Evolutionary conservation across 2,888 invertebrate genomes (phyloP).

Genomic region (Campaea margaritaria): DNA sequence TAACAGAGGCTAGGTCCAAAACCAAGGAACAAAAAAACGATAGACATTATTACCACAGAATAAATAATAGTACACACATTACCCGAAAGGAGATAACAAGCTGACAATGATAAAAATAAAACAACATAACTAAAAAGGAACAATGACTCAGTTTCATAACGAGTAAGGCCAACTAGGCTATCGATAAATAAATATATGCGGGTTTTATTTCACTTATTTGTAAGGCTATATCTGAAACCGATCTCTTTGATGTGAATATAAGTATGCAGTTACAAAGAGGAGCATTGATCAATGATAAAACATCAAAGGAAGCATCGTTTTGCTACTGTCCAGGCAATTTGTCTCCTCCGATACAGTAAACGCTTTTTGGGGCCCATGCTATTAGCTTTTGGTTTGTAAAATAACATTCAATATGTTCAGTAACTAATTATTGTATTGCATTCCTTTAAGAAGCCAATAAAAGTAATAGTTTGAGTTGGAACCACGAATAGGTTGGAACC

Average conservation of each 20-base stretch:
- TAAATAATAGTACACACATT: too few species aligned
- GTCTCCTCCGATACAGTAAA: constrained; percentile 29
- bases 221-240: constrained; percentile 6
- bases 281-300: constrained; percentile 41
- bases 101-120: constrained; percentile 3
- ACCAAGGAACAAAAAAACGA: too few species aligned
- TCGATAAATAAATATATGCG: not conserved
- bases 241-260: constrained; percentile 27
- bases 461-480: too few species aligned
- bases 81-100: too few species aligned
- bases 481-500: too few species aligned
- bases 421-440: too few species aligned
- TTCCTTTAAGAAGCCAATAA: too few species aligned
- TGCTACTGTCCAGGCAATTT: constrained; percentile 45
- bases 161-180: constrained; percentile 15
- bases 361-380: constrained; percentile 23
- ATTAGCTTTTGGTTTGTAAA: constrained; percentile 9
- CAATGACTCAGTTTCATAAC: constrained; percentile 24
- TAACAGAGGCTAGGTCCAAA: too few species aligned
- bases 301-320: constrained; percentile 48
- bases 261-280: constrained; percentile 17
- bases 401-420: too few species aligned
- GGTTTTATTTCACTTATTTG: constrained; percentile 3
- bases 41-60: too few species aligned
- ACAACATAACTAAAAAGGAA: constrained; percentile 11